Evolutionary conservation across 2,888 invertebrate genomes (phyloP), one percentile per base, ranked within the genome.

Genomic region (Calliopum simillimum): DNA sequence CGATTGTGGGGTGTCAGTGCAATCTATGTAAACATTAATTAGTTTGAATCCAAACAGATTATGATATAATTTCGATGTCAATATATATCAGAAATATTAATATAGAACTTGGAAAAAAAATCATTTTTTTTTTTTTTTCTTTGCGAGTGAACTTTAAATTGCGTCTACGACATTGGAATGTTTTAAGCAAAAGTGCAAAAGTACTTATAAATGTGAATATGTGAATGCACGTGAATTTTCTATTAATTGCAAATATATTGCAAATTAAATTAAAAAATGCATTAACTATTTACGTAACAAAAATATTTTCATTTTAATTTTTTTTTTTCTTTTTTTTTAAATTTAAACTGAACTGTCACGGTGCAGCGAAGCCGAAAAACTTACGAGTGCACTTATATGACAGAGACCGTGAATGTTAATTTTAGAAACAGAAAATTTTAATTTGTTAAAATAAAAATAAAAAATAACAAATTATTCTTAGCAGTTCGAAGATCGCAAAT

Each of bases 401-500:
- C 69, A 53, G 55, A 74, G 77, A 71, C 75, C 75, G 69, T 75
- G 73, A 74, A 71, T 71, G 33, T 65, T 74, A 74, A 68, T 69
- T 61, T 71, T 74, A 72, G 72, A 71, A 72, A n/a, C 72, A 72
- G 72, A 16, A 59, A 68, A 21, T 14, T 33, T 11, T 47, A 21
- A 59, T 13, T 51, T 46, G 25, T 43, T 41, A 33, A 33, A 33
- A 33, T 33, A 33, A 33, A 33, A 33, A 33, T 33, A 33, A 59
- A 64, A 56, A 68, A 41, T 19, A 41, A 53, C 69, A 70, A 67
- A 73, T 75, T 75, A 73, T 74, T 72, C 73, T 73, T 73, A 71
- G 76, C 71, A 44, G n/a, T 33, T 43, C 41, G n/a, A 58, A 56
- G 16, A 33, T 56, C 46, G 25, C 56, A 62, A 23, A 46, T 23